Percentiles rank a stretch among this genome's conserved stretches.
Evolutionary conservation across 1,140 invertebrate species (phyloP).

Genomic region (Prorops nasuta): DNA sequence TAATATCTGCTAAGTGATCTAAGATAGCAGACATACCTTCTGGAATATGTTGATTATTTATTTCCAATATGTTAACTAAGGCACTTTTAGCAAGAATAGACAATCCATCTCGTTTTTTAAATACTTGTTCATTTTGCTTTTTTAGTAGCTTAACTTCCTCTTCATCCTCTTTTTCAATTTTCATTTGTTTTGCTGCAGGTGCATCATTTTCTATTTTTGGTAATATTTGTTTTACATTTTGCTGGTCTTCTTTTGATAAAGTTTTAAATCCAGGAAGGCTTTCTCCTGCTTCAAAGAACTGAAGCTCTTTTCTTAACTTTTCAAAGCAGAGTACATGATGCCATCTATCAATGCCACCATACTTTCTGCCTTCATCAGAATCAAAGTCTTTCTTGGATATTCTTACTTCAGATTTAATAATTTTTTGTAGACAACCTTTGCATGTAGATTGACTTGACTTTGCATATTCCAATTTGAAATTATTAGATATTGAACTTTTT

Average conservation of each 20-base stretch:
- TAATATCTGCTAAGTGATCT: slow-evolving; percentile 77
- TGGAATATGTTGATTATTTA: slow-evolving; percentile 41
- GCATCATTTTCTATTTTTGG: slow-evolving; percentile 65
- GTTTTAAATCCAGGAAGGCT: slow-evolving; percentile 72
- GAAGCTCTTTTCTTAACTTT: slow-evolving; percentile 70
- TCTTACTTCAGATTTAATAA: slow-evolving; percentile 79
- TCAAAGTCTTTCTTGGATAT: slow-evolving; percentile 87
- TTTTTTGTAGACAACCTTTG: slow-evolving; percentile 82
- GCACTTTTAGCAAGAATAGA: slow-evolving; percentile 55
- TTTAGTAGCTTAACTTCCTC: slow-evolving; percentile 62
- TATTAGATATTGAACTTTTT: slow-evolving; percentile 53
- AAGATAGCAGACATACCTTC: slow-evolving; percentile 65
- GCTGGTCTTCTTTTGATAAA: slow-evolving; percentile 75
- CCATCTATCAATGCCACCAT: slow-evolving; percentile 81
- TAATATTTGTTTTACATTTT: slow-evolving; percentile 66
- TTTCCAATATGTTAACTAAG: slow-evolving; percentile 63
- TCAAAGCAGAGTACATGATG: slow-evolving; percentile 93
- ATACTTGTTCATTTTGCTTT: slow-evolving; percentile 80
- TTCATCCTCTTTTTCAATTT: slow-evolving; percentile 62
- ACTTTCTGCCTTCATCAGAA: slow-evolving; percentile 74
- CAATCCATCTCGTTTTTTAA: slow-evolving; percentile 64
- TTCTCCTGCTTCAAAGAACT: slow-evolving; percentile 72
- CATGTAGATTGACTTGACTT: slow-evolving; percentile 83
- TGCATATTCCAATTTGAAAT: slow-evolving; percentile 85
- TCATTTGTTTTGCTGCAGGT: slow-evolving; percentile 66